Percentiles rank a stretch among this genome's conserved stretches.
phyloP scores from a whole-genome alignment of 2,888 invertebrate genomes.

The Morpho achilles region DNA sequence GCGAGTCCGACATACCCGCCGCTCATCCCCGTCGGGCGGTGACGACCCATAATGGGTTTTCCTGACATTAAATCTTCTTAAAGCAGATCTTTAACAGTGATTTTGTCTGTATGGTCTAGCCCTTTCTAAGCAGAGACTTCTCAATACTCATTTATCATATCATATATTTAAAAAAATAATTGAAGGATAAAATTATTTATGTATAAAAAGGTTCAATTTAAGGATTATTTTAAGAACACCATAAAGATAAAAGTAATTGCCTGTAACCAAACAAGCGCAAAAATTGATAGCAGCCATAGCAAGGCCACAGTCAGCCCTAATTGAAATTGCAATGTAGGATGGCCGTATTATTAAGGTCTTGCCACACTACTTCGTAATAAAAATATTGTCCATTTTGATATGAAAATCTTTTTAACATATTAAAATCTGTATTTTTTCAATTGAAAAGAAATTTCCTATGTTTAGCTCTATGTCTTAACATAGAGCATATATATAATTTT shows the following conservation, averaged over 20 bases:
- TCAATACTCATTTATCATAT: too few species aligned
- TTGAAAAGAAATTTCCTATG: too few species aligned
- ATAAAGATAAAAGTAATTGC: slow-evolving; percentile 55
- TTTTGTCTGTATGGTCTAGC: too few species aligned
- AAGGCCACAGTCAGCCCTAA: slow-evolving; percentile 49
- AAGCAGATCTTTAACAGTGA: too few species aligned
- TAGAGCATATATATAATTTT: too few species aligned
- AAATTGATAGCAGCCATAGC: slow-evolving; percentile 65
- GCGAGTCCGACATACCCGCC: too few species aligned
- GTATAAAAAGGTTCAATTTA: background rate
- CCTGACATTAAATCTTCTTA: too few species aligned
- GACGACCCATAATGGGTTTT: too few species aligned
- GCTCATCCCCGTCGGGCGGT: too few species aligned
- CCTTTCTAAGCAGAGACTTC: too few species aligned
- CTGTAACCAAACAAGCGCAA: slow-evolving; percentile 56
- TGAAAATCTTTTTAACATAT: background rate
- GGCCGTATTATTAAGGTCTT: slow-evolving; percentile 11
- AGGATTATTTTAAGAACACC: slow-evolving; percentile 34
- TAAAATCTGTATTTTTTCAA: background rate
- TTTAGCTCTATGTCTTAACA: too few species aligned
- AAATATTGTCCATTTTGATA: background rate
- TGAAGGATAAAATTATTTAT: background rate
- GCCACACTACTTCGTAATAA: background rate
- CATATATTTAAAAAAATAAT: background rate
- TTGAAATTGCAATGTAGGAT: slow-evolving; percentile 59